Conservation (phyloP, 2,888 invertebrate species). For the Drosophila paranaensis region DNA sequence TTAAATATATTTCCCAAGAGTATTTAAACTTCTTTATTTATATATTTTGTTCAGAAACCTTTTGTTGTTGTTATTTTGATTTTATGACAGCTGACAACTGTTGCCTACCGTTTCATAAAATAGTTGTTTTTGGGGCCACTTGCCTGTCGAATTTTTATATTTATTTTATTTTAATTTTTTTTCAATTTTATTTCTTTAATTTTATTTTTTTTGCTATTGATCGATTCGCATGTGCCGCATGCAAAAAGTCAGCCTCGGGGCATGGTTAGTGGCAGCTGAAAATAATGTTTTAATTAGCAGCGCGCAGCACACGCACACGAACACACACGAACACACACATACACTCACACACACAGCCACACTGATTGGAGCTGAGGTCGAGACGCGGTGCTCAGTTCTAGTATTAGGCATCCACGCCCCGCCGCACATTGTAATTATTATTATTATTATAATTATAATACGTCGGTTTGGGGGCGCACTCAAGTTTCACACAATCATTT, state of each 20-base stretch:
- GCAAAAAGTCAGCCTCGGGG: slow-evolving; percentile 65
- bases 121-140: slow-evolving; percentile 45
- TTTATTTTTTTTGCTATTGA: slow-evolving; percentile 27
- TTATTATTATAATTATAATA: slow-evolving; percentile 33
- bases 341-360: neutral
- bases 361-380: slow-evolving; percentile 42
- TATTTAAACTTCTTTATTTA: slow-evolving; percentile 9
- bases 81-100: slow-evolving; percentile 62
- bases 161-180: slow-evolving; percentile 13
- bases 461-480: slow-evolving; percentile 26
- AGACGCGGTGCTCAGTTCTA: slow-evolving; percentile 22
- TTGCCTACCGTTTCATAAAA: slow-evolving; percentile 54
- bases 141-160: slow-evolving; percentile 34
- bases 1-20: neutral
- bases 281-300: slow-evolving; percentile 75
- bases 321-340: neutral
- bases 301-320: slow-evolving; percentile 14
- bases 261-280: slow-evolving; percentile 53
- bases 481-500: slow-evolving; percentile 44
- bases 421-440: slow-evolving; percentile 21
- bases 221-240: slow-evolving; percentile 41
- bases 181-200: neutral
- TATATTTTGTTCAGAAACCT: neutral
- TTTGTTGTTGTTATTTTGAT: slow-evolving; percentile 18
- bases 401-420: slow-evolving; percentile 33